Evolutionary conservation across 2,797 vertebrate species (phyloP), one percentile per base, ranked within the genome.

Genomic region (Myoxocephalus aenaeus): DNA sequence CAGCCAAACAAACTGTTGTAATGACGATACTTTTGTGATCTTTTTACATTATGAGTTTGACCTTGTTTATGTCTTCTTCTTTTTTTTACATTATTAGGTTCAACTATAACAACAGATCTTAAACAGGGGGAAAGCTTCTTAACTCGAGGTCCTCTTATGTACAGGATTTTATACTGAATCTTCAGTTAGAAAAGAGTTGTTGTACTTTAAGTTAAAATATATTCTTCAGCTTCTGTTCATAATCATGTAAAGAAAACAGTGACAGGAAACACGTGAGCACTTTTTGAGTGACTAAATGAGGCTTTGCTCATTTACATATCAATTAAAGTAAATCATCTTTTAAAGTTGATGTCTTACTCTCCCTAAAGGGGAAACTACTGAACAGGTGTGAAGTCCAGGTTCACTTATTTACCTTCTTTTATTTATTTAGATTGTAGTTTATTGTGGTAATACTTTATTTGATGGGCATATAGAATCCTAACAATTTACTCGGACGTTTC

Each of bases 381-480:
- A n/a, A 14, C 1, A 29, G 3, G 17, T 0, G 40, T 44, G 34
- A 6, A 29, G 6, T 46, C 0, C 57, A 40, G 36, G 59, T 17
- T 0, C 22, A 17, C 17, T 42, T 10, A 42, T 63, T 25, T 14
- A 25, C 32, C n/a, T 61, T 25, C 0, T 62, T 25, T 25, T 2
- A 17, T 42, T 25, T n/a, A 7, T 63, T 63, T 42, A 17, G 25
- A 27, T 0, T 25, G 13, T 25, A 36, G 0, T 66, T 66, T 25
- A 36, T 36, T 66, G 3, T 46, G 63, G 6, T 20, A 20, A 50
- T 20, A 34, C 12, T 51, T 34, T 34, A 48, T 65, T 50, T 65
- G 1, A n/a, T 0, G 17, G 1, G 40, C 46, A 14, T n/a, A 5
- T 40, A 67, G n/a, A 17, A 7, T 7, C 7, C 0, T 53, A 17